Percentiles rank a stretch among this genome's conserved stretches.
Conservation (phyloP, 2,797 vertebrate genomes). For the Centropyge bicolor region DNA sequence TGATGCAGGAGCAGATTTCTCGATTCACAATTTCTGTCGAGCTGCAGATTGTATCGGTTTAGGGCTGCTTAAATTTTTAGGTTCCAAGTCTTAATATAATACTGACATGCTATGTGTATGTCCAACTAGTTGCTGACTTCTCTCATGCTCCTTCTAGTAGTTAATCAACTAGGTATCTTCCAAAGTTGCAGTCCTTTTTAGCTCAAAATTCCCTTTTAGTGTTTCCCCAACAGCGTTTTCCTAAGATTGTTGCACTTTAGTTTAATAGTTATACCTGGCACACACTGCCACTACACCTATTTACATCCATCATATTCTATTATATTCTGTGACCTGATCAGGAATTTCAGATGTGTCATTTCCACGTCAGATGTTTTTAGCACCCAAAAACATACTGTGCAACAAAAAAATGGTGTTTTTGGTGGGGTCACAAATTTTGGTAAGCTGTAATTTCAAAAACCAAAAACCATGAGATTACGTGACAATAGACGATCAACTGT, state of each 20-base stretch:
- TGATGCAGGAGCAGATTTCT: conserved; percentile 45
- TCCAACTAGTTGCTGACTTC: not conserved
- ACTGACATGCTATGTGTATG: not conserved
- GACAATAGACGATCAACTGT: not conserved
- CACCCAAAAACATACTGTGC: too few species aligned
- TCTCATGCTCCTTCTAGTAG: not conserved
- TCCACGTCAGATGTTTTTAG: not conserved
- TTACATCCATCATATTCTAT: not conserved
- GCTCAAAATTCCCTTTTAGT: not conserved
- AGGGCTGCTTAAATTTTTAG: not conserved
- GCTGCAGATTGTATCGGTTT: conserved; percentile 29
- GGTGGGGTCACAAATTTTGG: too few species aligned
- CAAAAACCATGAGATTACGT: not conserved
- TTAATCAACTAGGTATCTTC: not conserved
- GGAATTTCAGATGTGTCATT: not conserved
- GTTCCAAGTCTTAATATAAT: not conserved
- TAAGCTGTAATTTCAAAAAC: not conserved
- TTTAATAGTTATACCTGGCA: too few species aligned
- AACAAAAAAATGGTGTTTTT: too few species aligned
- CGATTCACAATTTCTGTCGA: conserved; percentile 41
- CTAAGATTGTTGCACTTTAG: not conserved
- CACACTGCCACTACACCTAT: not conserved
- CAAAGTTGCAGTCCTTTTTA: not conserved
- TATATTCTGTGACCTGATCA: not conserved
- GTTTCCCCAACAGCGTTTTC: not conserved